Base-by-base conservation (phyloP, 2,888 invertebrate genomes). In the Troides oblongomaculatus region DNA sequence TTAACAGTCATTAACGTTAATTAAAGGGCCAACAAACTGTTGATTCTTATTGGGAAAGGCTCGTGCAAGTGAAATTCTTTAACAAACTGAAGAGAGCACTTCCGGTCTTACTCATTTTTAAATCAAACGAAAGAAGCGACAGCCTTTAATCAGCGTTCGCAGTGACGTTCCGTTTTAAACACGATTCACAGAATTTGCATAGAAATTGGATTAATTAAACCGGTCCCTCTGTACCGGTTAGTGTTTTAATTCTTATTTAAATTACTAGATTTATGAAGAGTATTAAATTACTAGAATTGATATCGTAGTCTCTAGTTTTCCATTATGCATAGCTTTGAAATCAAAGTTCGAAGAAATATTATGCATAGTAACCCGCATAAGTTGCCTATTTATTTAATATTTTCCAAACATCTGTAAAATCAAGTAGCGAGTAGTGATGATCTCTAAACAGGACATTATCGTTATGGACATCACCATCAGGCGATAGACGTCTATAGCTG, bases 201-300 rank as follows among this genome's bases (percentile, higher is more conserved):
- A 64, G 70, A 64, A 70, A 70, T 70, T 66, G 66, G 70, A 70
- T 70, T 66, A 70, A 66, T 66, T 43, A 64, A 66, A 66, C 59
- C 59, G 62, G 62, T 56, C 56, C 56, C 66, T 58, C 8, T 46
- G 50, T 50, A 46, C 59, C 59, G 6, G 70, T 63, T 60, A 63
- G 63, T 25, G 25, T 66, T 66, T 66, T 64, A 70, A 66, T 66
- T 66, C 70, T 60, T 59, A 64, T 70, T 70, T 64, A 66, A 70
- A 70, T 70, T 63, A 59, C 60, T 66, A 21, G 46, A 58, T 68
- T 68, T 30, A 53, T 12, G 62, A 53, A 63, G 63, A 60, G n/a
- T n/a, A n/a, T n/a, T n/a, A n/a, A n/a, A n/a, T n/a, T n/a, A n/a
- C n/a, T n/a, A n/a, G 43, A 12, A 56, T 43, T 63, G 59, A 18